Evolutionary conservation across 2,113 vertebrate genomes (phyloP).

Genomic region (Pholis gunnellus): DNA sequence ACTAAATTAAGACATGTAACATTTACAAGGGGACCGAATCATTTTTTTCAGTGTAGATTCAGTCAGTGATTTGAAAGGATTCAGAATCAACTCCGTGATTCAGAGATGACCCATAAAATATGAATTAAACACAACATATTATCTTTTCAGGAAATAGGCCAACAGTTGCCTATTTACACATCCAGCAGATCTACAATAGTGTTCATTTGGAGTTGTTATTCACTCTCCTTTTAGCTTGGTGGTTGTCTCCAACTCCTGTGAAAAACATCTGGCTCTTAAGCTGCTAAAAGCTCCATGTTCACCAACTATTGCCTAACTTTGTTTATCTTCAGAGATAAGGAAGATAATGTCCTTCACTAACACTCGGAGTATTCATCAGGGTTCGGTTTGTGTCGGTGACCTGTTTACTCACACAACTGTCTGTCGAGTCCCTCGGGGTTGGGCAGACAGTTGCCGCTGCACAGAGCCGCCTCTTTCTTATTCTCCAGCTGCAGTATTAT

Average conservation of each 20-base stretch:
- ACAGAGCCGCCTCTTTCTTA: neutral
- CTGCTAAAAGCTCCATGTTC: neutral
- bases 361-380: neutral
- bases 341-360: neutral
- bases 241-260: neutral
- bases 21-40: no score
- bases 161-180: neutral
- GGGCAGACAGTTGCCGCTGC: constrained; percentile 10
- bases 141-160: neutral
- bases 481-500: constrained; percentile 44
- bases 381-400: constrained; percentile 24
- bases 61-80: no score
- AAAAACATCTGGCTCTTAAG: neutral
- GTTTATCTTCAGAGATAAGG: constrained; percentile 7
- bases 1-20: no score
- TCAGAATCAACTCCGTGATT: no score
- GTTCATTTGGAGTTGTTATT: neutral
- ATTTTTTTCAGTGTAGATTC: no score
- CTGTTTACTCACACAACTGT: constrained; percentile 46
- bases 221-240: neutral
- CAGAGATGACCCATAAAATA: neutral
- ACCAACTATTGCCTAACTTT: neutral
- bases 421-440: neutral
- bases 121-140: neutral
- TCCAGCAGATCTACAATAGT: neutral